A percentile compares a stretch with the other conserved stretches of the same genome.
Conservation (phyloP, 2,797 vertebrate genomes). For the Hapalemur alaotrensis region DNA sequence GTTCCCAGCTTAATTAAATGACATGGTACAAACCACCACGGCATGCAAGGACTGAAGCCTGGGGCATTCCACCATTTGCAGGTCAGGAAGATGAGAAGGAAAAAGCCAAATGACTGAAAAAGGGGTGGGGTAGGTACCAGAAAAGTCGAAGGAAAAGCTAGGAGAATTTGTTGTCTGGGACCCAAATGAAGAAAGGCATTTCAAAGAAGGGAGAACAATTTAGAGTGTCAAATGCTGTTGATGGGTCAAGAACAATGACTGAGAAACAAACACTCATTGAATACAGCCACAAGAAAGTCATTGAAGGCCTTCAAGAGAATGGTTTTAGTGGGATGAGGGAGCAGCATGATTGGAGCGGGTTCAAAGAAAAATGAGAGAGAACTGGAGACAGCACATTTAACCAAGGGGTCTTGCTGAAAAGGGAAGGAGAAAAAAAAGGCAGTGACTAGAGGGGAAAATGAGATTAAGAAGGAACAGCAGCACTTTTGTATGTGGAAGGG, state of each 20-base stretch:
- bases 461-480: neutral
- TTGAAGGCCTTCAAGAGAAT: neutral
- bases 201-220: neutral
- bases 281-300: too few species aligned
- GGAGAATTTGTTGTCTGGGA: neutral
- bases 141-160: neutral
- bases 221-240: neutral
- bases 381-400: neutral
- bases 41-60: neutral
- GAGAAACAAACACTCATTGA: neutral
- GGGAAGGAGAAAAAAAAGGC: neutral
- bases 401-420: neutral
- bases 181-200: neutral
- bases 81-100: neutral
- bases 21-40: neutral
- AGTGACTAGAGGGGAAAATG: neutral
- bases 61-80: neutral
- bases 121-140: neutral
- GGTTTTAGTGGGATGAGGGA: neutral
- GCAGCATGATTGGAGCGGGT: neutral
- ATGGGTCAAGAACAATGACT: neutral
- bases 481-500: neutral
- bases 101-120: neutral
- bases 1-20: neutral
- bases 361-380: neutral